phyloP scores from a whole-genome alignment of 2,797 vertebrate genomes.

The Pantherophis alleghaniensis region DNA sequence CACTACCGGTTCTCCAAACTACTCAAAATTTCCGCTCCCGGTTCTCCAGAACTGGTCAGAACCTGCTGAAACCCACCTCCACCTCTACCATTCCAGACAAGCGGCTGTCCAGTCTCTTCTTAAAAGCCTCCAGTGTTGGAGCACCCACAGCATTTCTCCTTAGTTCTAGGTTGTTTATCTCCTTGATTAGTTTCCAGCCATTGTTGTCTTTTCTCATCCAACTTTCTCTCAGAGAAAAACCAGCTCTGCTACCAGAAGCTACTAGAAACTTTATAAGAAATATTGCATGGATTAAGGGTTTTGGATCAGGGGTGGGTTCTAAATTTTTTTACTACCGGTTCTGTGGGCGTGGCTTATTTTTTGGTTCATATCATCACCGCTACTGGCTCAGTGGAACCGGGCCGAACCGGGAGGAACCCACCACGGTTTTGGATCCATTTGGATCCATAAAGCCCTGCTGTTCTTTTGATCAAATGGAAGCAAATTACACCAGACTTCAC shows the following conservation, averaged over 20 bases:
- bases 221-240: neutral
- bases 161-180: neutral
- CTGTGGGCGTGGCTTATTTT: too few species aligned
- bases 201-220: neutral
- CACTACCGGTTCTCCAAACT: too few species aligned
- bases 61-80: too few species aligned
- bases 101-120: neutral
- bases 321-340: too few species aligned
- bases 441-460: neutral
- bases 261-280: neutral
- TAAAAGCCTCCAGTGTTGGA: neutral
- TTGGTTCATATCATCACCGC: too few species aligned
- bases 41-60: too few species aligned
- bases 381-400: too few species aligned
- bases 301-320: too few species aligned
- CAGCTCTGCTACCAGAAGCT: neutral
- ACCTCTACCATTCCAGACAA: neutral
- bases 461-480: neutral
- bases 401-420: too few species aligned
- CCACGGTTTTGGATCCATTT: neutral
- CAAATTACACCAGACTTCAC: neutral
- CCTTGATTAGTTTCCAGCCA: neutral
- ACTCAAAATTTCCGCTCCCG: too few species aligned
- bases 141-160: neutral
- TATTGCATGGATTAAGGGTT: neutral